Evolutionary conservation across 2,888 invertebrate genomes (phyloP).

Genomic region (Tenthredo amoena): DNA sequence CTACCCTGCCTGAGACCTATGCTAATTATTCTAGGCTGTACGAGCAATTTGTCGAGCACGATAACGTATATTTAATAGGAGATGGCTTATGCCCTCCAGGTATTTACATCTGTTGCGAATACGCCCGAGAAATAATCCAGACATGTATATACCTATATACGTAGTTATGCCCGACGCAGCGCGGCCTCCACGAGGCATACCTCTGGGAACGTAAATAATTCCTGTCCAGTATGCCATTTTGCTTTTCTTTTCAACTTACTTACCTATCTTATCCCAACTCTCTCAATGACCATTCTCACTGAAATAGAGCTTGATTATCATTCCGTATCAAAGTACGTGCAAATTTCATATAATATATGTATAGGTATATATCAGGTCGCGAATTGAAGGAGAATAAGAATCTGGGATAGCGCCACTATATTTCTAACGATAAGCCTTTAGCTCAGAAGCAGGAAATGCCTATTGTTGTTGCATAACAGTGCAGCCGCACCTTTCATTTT

Average conservation of each 20-base stretch:
- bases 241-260: constrained; percentile 4
- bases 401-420: not conserved
- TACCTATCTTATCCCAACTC: not conserved
- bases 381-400: not conserved
- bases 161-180: not conserved
- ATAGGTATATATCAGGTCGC: not conserved
- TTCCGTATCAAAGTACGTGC: not conserved
- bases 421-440: not conserved
- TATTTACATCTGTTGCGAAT: constrained; percentile 74
- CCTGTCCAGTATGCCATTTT: not conserved
- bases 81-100: constrained; percentile 67
- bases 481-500: constrained; percentile 45
- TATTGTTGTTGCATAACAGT: constrained; percentile 35
- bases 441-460: constrained; percentile 31
- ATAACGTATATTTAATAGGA: constrained; percentile 73
- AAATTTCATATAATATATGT: not conserved
- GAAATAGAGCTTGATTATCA: constrained; percentile 26
- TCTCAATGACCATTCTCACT: constrained; percentile 11
- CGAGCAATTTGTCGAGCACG: constrained; percentile 74
- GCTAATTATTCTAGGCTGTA: constrained; percentile 76
- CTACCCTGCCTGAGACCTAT: constrained; percentile 59
- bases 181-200: constrained; percentile 14
- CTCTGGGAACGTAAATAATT: constrained; percentile 40
- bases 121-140: constrained; percentile 55
- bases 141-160: constrained; percentile 8